phyloP scores from a whole-genome alignment of 92 coral and sea anemone genomes.

The Ricordea florida region DNA sequence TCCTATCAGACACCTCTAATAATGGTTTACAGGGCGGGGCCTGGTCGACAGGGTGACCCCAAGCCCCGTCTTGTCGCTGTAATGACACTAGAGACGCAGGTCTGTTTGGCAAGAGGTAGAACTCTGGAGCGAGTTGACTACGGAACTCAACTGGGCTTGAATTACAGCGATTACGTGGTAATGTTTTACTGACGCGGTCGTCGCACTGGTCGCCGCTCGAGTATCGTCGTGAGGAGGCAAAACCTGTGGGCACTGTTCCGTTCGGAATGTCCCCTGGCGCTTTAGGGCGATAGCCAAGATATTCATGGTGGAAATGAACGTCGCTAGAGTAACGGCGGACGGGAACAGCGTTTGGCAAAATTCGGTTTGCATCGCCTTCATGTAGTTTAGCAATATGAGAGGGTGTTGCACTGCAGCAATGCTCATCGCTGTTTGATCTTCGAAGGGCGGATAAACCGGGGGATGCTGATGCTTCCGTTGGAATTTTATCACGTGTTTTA shows the following conservation, averaged over 20 bases:
- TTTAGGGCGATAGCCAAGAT: neutral
- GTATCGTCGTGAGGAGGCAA: neutral
- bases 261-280: neutral
- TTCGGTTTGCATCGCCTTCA: neutral
- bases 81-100: slow-evolving; percentile 29
- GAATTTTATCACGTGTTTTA: too few relatives aligned
- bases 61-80: neutral
- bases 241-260: neutral
- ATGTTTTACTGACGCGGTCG: neutral
- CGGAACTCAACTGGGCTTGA: neutral
- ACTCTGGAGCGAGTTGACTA: neutral
- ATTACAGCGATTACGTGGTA: slow-evolving; percentile 13
- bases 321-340: slow-evolving; percentile 2
- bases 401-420: too few relatives aligned
- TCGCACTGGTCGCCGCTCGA: neutral
- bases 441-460: too few relatives aligned
- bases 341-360: neutral
- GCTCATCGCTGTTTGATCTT: too few relatives aligned
- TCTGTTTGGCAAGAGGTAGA: neutral
- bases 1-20: neutral
- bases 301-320: neutral
- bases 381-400: too few relatives aligned
- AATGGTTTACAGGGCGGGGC: neutral
- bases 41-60: neutral
- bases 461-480: too few relatives aligned